phyloP scores from a whole-genome alignment of 2,113 vertebrate species.

The Corythornis madagascariensis region DNA sequence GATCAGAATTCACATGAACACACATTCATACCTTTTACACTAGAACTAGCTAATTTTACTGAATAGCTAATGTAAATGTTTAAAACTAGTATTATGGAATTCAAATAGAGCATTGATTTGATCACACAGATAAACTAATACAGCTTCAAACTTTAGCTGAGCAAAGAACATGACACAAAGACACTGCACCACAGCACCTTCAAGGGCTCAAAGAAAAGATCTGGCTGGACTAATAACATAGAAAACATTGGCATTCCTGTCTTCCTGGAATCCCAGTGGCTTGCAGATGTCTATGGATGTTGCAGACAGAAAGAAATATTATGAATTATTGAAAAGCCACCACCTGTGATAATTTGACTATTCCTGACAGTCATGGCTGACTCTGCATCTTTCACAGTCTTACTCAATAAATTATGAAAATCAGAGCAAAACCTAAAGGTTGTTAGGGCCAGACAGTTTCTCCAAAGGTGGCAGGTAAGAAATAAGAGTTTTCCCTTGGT shows the following conservation, averaged over 20 bases:
- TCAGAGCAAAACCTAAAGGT: neutral
- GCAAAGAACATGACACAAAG: neutral
- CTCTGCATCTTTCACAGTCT: neutral
- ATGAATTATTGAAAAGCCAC: neutral
- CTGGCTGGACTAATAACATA: neutral
- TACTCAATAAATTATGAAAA: neutral
- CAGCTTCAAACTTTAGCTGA: neutral
- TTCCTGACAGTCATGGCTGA: neutral
- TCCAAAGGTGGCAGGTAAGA: neutral
- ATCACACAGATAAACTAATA: neutral
- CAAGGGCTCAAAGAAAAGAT: neutral
- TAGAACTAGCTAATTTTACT: neutral
- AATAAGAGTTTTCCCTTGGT: neutral
- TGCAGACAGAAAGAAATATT: neutral
- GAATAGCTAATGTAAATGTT: neutral
- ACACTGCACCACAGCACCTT: neutral
- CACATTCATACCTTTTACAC: neutral
- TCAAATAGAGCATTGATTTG: neutral
- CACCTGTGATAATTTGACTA: neutral
- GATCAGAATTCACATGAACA: neutral
- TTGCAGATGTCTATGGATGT: neutral
- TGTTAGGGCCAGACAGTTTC: neutral
- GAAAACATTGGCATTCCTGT: neutral
- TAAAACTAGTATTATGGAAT: neutral
- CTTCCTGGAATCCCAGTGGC: neutral